Base-by-base conservation (phyloP, 2,797 vertebrate genomes). In the Phyllotis vaccarum region DNA sequence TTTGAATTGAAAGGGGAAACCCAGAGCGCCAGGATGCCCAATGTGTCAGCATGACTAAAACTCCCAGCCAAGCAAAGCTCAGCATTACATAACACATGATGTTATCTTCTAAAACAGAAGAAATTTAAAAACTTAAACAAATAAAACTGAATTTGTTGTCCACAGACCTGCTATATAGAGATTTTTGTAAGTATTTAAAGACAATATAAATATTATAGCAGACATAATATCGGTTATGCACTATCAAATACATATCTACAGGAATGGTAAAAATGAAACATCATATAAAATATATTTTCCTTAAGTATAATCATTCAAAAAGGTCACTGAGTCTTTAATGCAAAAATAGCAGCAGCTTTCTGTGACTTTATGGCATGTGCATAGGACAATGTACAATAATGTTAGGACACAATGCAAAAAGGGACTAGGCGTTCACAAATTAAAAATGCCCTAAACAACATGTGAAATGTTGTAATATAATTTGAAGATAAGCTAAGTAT, bases 401-500 rank as follows among this genome's bases (percentile, higher is more conserved):
- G 19, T 24, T 68, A n/a, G 21, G 14, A n/a, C 62, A 52, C 0
- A 85, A 14, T 49, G 16, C 31, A 3, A 52, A n/a, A 6, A 21
- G 43, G 31, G 19, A 83, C 12, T 81, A 31, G 24, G 17, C 92
- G 2, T 68, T 89, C 76, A 54, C 13, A 90, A 62, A 90, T 60
- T 68, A 54, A 46, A 46, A 66, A 52, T 89, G 81, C 56, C n/a
- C 49, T 80, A 66, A 43, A 52, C 70, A 60, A 85, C 14, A 74
- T 43, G 13, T 46, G 17, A 93, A 93, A n/a, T n/a, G 70, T 43
- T 93, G 40, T 24, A 91, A 43, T 91, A 58, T 85, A 79, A 79
- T 75, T 88, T 75, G n/a, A 95, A 80, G 37, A 43, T 37, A 72
- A 81, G 8, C 12, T 81, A 17, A 52, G 21, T 94, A 64, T 82